Evolutionary conservation across 2,888 invertebrate genomes (phyloP), one percentile per base, ranked within the genome.

Genomic region (Odontocolon sp.): DNA sequence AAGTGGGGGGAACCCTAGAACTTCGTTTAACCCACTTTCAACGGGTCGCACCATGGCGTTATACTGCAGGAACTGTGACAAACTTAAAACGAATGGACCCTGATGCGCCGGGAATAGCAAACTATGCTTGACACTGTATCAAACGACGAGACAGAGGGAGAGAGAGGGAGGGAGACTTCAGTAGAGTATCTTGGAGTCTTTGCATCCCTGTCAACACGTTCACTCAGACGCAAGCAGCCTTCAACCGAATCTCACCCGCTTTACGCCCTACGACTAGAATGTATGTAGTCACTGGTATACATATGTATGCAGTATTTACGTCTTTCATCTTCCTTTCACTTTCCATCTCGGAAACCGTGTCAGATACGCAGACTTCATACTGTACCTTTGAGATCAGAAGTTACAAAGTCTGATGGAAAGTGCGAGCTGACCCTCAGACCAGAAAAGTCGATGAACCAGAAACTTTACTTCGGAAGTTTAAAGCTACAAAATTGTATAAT

Each of bases 21-120:
- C 83, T 85, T 86, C 83, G 84, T 85, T 87, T 88, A 88, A 87
- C 88, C 89, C 83, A 89, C 87, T 88, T 89, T 85, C 80, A 63
- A 73, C 74, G 71, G 61, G 67, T 75, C 75, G 63, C 16, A 18
- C 63, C 26, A 26, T 57, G 36, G 61, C 40, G 63, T 69, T 68
- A 77, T 68, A 52, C 57, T 64, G 45, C 57, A 72, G 75, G 72
- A 85, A 86, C 83, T 84, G 83, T 83, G 83, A 81, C 83, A 75
- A 85, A 85, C 80, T 85, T 84, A 79, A 83, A 85, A 82, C 79
- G 81, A 78, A 72, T 68, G 64, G 72, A 72, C 69, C 54, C 23
- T 42, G 72, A 68, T 68, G 68, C 68, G 50, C 68, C 36, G 2
- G 40, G 50, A 26, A 63, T 63, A 56, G 68, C 52, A 69, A 77